A percentile compares a stretch with the other conserved stretches of the same genome.
Evolutionary conservation across 2,797 vertebrate species (phyloP).

Genomic region (Coccyzus lansbergi): DNA sequence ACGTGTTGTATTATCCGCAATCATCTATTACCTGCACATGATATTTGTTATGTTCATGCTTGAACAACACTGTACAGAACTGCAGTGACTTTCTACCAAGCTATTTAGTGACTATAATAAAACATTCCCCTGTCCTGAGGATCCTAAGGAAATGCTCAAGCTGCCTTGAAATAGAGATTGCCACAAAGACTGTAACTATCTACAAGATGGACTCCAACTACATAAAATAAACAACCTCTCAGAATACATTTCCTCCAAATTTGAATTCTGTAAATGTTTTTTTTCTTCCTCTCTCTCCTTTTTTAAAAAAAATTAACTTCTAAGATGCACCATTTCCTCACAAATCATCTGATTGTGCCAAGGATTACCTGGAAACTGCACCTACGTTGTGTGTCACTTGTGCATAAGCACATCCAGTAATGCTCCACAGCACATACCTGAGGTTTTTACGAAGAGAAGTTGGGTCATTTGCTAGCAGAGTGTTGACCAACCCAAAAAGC

Average conservation of each 20-base stretch:
- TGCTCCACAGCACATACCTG: slow-evolving; percentile 78
- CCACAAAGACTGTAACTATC: neutral
- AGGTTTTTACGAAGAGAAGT: slow-evolving; percentile 98
- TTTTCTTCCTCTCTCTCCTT: neutral
- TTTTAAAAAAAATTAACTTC: neutral
- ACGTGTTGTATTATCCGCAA: neutral
- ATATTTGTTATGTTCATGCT: neutral
- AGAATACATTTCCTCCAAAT: neutral
- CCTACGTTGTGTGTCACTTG: accelerated
- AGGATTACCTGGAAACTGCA: neutral
- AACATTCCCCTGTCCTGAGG: neutral
- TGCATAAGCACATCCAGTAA: neutral
- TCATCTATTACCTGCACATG: neutral
- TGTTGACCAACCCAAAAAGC: slow-evolving; percentile 97
- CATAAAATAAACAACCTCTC: neutral
- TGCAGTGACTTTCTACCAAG: neutral
- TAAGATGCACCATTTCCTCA: neutral
- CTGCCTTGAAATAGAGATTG: neutral
- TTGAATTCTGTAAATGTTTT: neutral
- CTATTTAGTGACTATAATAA: neutral
- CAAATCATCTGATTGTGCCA: neutral
- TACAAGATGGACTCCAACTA: neutral
- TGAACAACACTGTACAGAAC: neutral
- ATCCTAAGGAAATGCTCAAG: neutral
- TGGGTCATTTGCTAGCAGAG: slow-evolving; percentile 94